phyloP scores from a whole-genome alignment of 2,113 vertebrate genomes.

The Pantherophis guttatus region DNA sequence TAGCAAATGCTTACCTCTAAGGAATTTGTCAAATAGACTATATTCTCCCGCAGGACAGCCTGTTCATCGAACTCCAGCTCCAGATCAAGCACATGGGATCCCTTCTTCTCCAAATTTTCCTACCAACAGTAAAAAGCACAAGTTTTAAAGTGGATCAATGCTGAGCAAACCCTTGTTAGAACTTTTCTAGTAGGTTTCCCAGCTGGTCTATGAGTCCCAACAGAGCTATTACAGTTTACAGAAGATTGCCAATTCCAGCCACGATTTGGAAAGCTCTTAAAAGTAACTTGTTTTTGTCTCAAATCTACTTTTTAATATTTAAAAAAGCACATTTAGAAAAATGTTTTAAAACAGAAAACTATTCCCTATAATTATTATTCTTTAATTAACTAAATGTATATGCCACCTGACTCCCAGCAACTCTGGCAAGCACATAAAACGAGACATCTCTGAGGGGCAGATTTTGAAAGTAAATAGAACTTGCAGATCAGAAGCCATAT shows the following conservation, averaged over 20 bases:
- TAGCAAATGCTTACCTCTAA: slow-evolving; percentile 77
- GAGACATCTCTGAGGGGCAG: background rate
- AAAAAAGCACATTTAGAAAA: background rate
- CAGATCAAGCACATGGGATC: slow-evolving; percentile 85
- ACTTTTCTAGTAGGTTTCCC: slow-evolving; percentile 29
- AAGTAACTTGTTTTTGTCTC: background rate
- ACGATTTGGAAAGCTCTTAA: slow-evolving; percentile 20
- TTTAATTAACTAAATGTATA: background rate
- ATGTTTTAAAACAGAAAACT: slow-evolving; percentile 1
- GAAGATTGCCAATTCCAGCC: slow-evolving; percentile 39
- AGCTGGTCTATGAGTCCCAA: slow-evolving; percentile 27
- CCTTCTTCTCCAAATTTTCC: slow-evolving; percentile 94
- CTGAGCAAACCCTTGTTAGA: slow-evolving; percentile 1
- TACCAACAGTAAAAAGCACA: slow-evolving; percentile 40
- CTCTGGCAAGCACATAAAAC: background rate
- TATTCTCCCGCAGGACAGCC: slow-evolving; percentile 88
- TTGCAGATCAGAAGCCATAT: background rate
- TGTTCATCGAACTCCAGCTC: slow-evolving; percentile 93
- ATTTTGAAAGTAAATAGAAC: background rate
- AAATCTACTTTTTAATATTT: background rate
- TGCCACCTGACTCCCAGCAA: background rate
- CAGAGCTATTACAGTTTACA: slow-evolving; percentile 32
- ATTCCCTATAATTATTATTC: background rate
- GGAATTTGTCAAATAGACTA: slow-evolving; percentile 93
- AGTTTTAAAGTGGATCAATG: slow-evolving; percentile 24